These are phyloP conservation scores for Drosophila fungiperda DNA, from an alignment of 2,888 invertebrate genomes.

Conservation along the genomic window DNA sequence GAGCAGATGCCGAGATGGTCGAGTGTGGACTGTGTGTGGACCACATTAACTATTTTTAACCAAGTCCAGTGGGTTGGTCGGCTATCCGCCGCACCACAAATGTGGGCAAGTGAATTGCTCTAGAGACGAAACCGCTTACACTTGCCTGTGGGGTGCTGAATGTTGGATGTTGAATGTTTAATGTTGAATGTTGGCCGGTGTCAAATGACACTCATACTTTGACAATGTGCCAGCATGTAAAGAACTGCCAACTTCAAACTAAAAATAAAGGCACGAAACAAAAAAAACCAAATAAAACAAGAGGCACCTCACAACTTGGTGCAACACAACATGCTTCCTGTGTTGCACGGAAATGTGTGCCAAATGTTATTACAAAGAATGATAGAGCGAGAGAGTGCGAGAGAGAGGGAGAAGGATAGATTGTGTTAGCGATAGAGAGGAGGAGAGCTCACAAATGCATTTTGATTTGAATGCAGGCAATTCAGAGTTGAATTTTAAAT, in stretches of 20 bases:
- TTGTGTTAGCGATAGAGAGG: background rate
- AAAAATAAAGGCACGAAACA: conserved; percentile 36
- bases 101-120: conserved; percentile 55
- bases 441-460: conserved; percentile 15
- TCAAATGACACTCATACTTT: conserved; percentile 14
- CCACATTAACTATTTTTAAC: conserved; percentile 43
- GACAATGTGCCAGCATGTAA: conserved; percentile 9
- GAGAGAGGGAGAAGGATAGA: background rate
- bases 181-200: conserved; percentile 51
- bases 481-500: conserved; percentile 45
- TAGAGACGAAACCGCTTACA: conserved; percentile 31
- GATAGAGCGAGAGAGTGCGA: background rate
- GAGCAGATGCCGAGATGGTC: conserved; percentile 3
- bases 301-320: conserved; percentile 15
- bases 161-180: conserved; percentile 1
- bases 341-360: conserved; percentile 67
- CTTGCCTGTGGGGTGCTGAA: conserved; percentile 3
- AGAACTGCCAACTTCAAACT: conserved; percentile 29
- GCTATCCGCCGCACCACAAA: conserved; percentile 9
- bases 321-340: conserved; percentile 59
- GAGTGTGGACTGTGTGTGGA: conserved; percentile 11
- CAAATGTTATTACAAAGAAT: conserved; percentile 54
- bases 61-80: conserved; percentile 55
- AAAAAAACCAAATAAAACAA: background rate
- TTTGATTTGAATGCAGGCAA: conserved; percentile 35